Percentiles rank a stretch among this genome's conserved stretches.
phyloP scores from a whole-genome alignment of 2,888 invertebrate genomes.

The Sphaerophoria rueppellii region DNA sequence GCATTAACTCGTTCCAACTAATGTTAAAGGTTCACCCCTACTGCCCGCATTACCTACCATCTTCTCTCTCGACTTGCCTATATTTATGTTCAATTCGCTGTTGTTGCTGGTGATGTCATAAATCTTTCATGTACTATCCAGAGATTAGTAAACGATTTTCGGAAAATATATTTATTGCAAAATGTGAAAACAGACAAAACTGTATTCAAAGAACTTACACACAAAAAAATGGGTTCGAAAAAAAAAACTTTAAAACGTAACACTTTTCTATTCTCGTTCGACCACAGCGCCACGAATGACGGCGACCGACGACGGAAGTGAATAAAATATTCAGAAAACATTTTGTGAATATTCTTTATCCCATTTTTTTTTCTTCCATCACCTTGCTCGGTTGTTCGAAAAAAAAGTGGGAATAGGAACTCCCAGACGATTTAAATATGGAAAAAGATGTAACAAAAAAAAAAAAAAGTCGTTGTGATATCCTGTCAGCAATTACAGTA shows the following conservation, averaged over 20 bases:
- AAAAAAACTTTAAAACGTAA: constrained; percentile 50
- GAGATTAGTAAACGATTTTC: constrained; percentile 69
- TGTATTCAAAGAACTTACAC: constrained; percentile 1
- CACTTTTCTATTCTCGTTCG: constrained; percentile 58
- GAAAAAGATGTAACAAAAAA: constrained; percentile 13
- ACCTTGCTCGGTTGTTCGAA: neutral
- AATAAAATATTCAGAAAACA: constrained; percentile 71
- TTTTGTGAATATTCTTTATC: constrained; percentile 42
- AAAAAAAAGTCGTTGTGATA: constrained; percentile 55
- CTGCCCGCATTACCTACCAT: no score
- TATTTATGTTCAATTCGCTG: constrained; percentile 51
- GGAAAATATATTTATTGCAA: constrained; percentile 56
- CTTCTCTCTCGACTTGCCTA: neutral
- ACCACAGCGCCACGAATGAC: constrained; percentile 22
- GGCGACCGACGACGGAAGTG: constrained; percentile 35
- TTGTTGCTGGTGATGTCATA: constrained; percentile 54
- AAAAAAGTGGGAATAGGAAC: neutral
- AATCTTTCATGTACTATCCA: constrained; percentile 69
- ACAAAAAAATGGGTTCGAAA: constrained; percentile 9
- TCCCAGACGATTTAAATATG: constrained; percentile 27
- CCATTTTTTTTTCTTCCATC: neutral
- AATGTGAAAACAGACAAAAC: constrained; percentile 21
- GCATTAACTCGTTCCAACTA: constrained; percentile 9
- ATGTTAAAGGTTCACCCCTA: constrained; percentile 43
- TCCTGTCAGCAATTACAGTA: constrained; percentile 63